Evolutionary conservation across 2,113 vertebrate species (phyloP).

Genomic region (Aegotheles bennettii): DNA sequence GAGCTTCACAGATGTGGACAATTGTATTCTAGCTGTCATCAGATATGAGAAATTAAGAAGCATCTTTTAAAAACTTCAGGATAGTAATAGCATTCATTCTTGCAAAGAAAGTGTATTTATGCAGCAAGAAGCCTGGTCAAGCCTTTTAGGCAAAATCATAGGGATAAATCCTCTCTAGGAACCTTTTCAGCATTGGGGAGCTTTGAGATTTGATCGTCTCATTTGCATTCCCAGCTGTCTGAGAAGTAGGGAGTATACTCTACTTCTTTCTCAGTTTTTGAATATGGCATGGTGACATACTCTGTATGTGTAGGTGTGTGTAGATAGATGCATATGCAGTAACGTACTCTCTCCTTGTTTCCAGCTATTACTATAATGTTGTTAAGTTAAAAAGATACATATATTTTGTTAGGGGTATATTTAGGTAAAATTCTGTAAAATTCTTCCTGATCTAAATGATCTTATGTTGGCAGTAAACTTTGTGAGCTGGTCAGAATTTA

Average conservation of each 20-base stretch:
- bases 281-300: neutral
- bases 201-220: neutral
- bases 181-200: neutral
- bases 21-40: neutral
- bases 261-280: neutral
- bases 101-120: neutral
- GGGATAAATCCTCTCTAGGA: neutral
- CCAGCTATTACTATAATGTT: neutral
- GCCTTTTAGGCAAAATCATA: neutral
- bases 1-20: neutral
- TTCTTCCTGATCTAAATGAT: neutral
- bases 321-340: neutral
- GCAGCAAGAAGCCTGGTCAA: neutral
- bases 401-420: neutral
- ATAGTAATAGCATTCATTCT: neutral
- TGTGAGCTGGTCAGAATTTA: neutral
- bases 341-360: neutral
- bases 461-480: neutral
- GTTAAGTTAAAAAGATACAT: neutral
- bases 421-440: neutral
- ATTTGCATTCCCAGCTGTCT: neutral
- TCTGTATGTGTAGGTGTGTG: neutral
- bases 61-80: neutral
- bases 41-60: neutral
- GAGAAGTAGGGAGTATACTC: neutral